Conservation (phyloP, 2,113 vertebrate genomes). For the Pelvicachromis taeniatus region DNA sequence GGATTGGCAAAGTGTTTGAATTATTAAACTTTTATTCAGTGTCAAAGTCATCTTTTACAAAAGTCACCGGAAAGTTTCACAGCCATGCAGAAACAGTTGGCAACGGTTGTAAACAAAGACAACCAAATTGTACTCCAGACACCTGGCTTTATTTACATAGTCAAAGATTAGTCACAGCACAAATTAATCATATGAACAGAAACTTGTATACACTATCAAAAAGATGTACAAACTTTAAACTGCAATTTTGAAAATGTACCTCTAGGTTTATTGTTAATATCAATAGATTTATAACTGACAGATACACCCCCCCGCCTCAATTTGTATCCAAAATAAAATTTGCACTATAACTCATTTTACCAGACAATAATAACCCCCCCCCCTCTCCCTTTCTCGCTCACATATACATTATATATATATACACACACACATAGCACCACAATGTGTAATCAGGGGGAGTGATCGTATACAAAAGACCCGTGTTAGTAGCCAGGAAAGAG, state of each 20-base stretch:
- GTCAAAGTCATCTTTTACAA: constrained; percentile 95
- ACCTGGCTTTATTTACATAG: constrained; percentile 90
- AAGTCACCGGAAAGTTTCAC: constrained; percentile 89
- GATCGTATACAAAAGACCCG: constrained; percentile 95
- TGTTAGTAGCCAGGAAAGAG: constrained; percentile 85
- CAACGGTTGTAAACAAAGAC: constrained; percentile 74
- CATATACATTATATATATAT: fast-evolving
- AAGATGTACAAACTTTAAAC: constrained; percentile 89
- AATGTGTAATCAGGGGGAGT: constrained; percentile 75
- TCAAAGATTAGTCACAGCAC: constrained; percentile 84
- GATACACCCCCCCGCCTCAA: constrained; percentile 57
- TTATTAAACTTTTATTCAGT: constrained; percentile 83
- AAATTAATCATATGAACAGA: constrained; percentile 89
- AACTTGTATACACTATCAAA: constrained; percentile 96
- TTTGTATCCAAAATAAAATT: constrained; percentile 94
- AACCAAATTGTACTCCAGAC: constrained; percentile 85
- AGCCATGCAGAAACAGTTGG: constrained; percentile 89
- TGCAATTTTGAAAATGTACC: constrained; percentile 81
- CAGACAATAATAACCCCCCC: constrained; percentile 72
- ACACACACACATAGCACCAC: constrained; percentile 81
- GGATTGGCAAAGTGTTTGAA: background rate
- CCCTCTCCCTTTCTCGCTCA: fast-evolving
- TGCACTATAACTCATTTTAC: constrained; percentile 79
- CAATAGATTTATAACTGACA: constrained; percentile 70
- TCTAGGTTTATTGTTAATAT: constrained; percentile 73